Base-by-base conservation (phyloP, 2,797 vertebrate species). In the Hozukius guyotensis region DNA sequence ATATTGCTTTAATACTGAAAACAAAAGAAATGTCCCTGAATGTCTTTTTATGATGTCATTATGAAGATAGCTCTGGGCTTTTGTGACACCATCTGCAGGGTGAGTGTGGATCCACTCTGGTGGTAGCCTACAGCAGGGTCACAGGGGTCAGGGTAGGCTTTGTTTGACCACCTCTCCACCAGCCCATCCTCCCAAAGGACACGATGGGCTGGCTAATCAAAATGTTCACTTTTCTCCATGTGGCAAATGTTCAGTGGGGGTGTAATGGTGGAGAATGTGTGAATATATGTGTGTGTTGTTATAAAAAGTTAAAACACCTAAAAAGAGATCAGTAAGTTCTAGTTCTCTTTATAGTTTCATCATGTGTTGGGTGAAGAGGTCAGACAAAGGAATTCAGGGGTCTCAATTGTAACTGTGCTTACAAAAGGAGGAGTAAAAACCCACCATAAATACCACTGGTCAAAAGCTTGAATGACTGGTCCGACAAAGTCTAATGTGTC, bases 1-100 rank as follows among this genome's bases (percentile, higher is more conserved):
- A 82, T 85, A 84, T 72, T 64, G 61, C 71, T 86, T 87, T 84
- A 84, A 89, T 89, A 89, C 29, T 1, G 2, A 73, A 81, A 78
- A 68, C 64, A 74, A 73, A 74, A 71, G 36, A 67, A 74, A 74
- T 65, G 70, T 38, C 25, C 27, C 57, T n/a, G 29, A 78, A 53
- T 72, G 75, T 82, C 61, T 59, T 76, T 79, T 66, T 55, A 78
- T 75, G 71, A 77, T 72, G 72, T 55, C 70, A 76, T 82, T 77
- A 82, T 75, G 38, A 75, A 27, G 70, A 66, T 56, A 59, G 82
- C 64, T 69, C 62, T 34, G 64, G 31, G 77, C 68, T 42, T 84
- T 72, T 84, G 67, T 67, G 62, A 72, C 36, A 38, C 69, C 61
- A 65, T 84, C 61, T 76, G 60, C 6, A n/a, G n/a, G 1, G 32